Evolutionary conservation across 2,797 vertebrate species (phyloP).

Genomic region (Peromyscus attwateri): DNA sequence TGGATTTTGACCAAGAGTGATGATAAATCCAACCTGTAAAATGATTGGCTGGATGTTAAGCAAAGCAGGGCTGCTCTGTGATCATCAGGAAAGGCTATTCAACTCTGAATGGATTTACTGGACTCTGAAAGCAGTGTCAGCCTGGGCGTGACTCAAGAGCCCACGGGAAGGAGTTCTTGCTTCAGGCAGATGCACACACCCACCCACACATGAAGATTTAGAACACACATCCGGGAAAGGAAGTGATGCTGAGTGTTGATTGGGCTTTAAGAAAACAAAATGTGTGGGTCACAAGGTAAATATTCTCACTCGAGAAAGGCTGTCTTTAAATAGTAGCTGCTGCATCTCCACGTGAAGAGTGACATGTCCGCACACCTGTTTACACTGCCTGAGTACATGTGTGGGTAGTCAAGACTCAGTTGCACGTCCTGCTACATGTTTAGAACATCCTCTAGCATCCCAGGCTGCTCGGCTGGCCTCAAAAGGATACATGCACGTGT

Average conservation of each 20-base stretch:
- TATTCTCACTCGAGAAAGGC: not conserved
- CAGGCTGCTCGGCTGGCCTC: not conserved
- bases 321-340: conserved; percentile 31
- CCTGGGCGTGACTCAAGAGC: not conserved
- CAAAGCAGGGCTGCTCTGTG: not conserved
- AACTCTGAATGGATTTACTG: not conserved
- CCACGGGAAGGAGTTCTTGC: not conserved
- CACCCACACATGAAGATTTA: rapidly evolving
- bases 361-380: not conserved
- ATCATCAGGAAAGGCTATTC: too few species aligned
- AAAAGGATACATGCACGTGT: not conserved
- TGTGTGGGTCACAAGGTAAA: not conserved
- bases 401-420: not conserved
- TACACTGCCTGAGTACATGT: not conserved
- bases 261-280: not conserved
- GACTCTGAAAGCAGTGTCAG: not conserved
- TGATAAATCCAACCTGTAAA: not conserved
- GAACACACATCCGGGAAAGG: not conserved
- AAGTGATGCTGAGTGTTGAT: not conserved
- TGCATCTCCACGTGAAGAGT: not conserved
- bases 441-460: not conserved
- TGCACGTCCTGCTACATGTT: not conserved
- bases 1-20: not conserved
- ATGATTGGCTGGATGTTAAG: not conserved
- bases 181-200: not conserved